These are phyloP conservation scores for Pyralis farinalis DNA, from an alignment of 2,888 invertebrate species.

Conservation along the genomic window DNA sequence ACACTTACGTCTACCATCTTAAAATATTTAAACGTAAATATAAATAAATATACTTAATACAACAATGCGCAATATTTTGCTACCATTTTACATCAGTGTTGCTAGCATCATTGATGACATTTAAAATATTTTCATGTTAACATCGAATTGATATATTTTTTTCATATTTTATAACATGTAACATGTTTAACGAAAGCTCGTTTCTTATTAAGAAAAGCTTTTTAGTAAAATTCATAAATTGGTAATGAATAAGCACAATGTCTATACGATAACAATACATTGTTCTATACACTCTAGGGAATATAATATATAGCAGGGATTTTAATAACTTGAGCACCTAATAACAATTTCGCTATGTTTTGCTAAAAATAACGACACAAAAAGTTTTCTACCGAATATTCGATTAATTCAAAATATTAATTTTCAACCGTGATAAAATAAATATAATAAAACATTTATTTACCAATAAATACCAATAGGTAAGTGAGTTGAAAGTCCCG, in stretches of 20 bases:
- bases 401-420: no score
- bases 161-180: no score
- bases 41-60: no score
- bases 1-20: no score
- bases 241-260: neutral
- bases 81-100: neutral
- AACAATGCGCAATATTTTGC: neutral
- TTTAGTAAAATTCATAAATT: neutral
- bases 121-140: no score
- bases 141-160: no score
- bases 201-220: neutral
- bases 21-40: no score
- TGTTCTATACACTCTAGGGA: conserved; percentile 11
- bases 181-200: neutral
- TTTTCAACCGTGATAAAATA: no score
- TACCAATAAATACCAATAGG: no score
- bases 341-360: conserved; percentile 1
- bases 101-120: neutral
- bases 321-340: conserved; percentile 24
- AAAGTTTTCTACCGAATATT: no score
- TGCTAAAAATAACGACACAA: neutral
- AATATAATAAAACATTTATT: no score
- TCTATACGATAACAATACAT: conserved; percentile 3
- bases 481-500: no score
- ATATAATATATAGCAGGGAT: conserved; percentile 18